Evolutionary conservation across 2,797 vertebrate genomes (phyloP).

Genomic region (Ispidina lecontei): DNA sequence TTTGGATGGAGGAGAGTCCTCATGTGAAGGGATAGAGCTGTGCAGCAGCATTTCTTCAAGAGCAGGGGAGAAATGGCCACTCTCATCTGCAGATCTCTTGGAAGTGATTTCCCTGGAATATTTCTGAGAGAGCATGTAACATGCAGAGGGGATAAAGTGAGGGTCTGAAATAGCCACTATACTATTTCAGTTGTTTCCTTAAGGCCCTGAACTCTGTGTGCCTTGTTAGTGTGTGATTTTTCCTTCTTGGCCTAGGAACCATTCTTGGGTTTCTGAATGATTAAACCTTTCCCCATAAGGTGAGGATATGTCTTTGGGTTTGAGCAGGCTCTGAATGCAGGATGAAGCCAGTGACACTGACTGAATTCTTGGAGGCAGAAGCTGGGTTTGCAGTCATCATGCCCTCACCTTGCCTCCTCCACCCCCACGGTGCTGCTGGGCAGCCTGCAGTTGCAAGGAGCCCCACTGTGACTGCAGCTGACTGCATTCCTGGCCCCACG

Average conservation of each 20-base stretch:
- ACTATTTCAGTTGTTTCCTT: neutral
- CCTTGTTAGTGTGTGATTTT: neutral
- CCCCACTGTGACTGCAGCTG: accelerated
- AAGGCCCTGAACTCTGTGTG: neutral
- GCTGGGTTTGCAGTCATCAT: accelerated
- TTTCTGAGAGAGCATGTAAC: neutral
- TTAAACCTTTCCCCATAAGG: neutral
- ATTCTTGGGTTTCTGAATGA: neutral
- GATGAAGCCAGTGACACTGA: neutral
- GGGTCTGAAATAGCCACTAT: neutral
- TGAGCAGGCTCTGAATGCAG: neutral
- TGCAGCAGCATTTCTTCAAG: neutral
- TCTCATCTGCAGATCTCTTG: neutral
- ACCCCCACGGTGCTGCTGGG: accelerated
- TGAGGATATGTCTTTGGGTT: neutral
- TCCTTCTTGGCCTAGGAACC: neutral
- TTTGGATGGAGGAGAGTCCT: neutral
- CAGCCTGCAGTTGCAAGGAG: neutral
- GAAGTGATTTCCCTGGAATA: neutral
- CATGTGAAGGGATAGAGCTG: neutral
- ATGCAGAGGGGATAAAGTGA: neutral
- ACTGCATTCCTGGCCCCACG: accelerated
- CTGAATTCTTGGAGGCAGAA: neutral
- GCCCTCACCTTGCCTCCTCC: neutral
- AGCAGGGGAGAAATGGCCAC: neutral